Conservation (phyloP, 2,113 vertebrate genomes). For the Epinephelus moara region DNA sequence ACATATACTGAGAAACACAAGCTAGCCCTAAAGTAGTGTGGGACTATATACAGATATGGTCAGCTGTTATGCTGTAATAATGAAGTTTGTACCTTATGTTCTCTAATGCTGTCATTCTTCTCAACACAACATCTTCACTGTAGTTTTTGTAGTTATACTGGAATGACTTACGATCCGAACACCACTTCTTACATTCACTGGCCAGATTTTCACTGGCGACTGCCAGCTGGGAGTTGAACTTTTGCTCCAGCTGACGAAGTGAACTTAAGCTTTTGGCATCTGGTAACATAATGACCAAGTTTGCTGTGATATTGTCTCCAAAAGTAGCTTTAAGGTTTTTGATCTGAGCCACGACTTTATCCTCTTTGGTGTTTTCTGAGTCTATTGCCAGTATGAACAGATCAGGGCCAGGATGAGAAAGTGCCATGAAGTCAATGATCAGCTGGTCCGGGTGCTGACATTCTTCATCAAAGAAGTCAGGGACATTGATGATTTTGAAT, state of each 20-base stretch:
- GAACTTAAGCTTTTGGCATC: not conserved
- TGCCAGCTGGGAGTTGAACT: rapidly evolving
- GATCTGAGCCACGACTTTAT: not conserved
- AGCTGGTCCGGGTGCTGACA: conserved; percentile 11
- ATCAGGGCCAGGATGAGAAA: not conserved
- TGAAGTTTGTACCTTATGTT: not conserved
- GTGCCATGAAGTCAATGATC: conserved; percentile 50
- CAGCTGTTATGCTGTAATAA: not conserved
- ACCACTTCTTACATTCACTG: not conserved
- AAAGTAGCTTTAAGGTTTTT: not conserved
- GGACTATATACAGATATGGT: too few species aligned
- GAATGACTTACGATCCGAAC: not conserved
- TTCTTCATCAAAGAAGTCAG: conserved; percentile 30
- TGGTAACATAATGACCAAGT: conserved; percentile 11
- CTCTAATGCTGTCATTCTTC: not conserved
- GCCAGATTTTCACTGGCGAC: not conserved
- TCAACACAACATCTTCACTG: conserved; percentile 1
- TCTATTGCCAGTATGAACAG: conserved; percentile 42
- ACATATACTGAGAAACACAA: not conserved
- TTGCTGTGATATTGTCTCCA: not conserved
- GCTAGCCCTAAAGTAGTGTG: not conserved
- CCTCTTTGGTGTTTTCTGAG: not conserved
- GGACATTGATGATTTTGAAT: conserved; percentile 1
- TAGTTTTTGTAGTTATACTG: conserved; percentile 7
- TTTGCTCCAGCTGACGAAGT: not conserved